Conservation (phyloP, 2,113 vertebrate species). For the Astur gentilis region DNA sequence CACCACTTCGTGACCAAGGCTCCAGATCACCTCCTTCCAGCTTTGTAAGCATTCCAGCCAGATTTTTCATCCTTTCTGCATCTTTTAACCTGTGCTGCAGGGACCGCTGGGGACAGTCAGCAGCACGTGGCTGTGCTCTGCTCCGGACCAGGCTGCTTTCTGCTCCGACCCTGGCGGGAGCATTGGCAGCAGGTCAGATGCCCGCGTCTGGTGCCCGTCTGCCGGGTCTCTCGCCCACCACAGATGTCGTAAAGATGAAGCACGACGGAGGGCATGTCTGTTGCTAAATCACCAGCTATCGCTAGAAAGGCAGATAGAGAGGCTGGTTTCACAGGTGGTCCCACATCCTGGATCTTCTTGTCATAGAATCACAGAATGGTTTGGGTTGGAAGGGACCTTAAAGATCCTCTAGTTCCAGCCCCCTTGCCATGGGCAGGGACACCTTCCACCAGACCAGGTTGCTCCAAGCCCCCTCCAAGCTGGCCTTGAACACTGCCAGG, state of each 20-base stretch:
- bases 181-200: neutral
- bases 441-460: too few species aligned
- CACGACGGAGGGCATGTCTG: rapidly evolving
- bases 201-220: rapidly evolving
- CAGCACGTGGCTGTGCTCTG: neutral
- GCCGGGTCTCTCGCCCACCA: neutral
- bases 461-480: too few species aligned
- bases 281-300: neutral
- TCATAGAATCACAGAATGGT: too few species aligned
- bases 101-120: neutral
- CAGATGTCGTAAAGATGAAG: neutral
- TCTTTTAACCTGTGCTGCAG: neutral
- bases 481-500: too few species aligned
- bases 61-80: neutral
- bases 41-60: neutral
- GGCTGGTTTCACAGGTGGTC: neutral
- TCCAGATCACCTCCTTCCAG: neutral
- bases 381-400: too few species aligned
- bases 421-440: too few species aligned
- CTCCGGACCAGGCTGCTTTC: neutral
- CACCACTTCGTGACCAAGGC: neutral
- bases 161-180: rapidly evolving
- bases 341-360: neutral
- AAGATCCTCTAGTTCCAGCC: too few species aligned
- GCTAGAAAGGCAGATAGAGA: neutral